A percentile compares a stretch with the other conserved stretches of the same genome.
phyloP scores from a whole-genome alignment of 2,113 vertebrate species.

The Cheirogaleus medius region DNA sequence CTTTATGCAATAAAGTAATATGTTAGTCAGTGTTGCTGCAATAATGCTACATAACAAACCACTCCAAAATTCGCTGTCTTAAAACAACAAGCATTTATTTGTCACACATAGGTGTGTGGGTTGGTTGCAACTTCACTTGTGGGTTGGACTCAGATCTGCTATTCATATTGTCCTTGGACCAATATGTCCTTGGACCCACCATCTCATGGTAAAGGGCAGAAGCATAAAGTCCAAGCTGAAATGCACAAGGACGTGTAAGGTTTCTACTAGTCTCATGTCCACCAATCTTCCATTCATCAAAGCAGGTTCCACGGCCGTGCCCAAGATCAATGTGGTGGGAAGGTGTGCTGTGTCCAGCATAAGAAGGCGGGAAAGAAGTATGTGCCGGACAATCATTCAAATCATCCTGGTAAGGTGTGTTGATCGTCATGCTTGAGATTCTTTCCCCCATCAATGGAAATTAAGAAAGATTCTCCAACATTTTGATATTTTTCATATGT shows the following conservation, averaged over 20 bases:
- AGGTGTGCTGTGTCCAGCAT: too few relatives aligned
- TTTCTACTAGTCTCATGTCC: neutral
- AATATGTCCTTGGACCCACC: too few relatives aligned
- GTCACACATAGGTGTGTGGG: neutral
- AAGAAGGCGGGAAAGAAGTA: neutral
- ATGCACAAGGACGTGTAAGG: neutral
- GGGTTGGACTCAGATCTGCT: neutral
- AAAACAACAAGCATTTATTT: neutral
- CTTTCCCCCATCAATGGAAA: neutral
- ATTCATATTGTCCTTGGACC: neutral
- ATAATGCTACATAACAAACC: neutral
- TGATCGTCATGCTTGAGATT: neutral
- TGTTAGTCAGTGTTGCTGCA: rapidly evolving
- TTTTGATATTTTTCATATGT: neutral
- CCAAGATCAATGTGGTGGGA: neutral
- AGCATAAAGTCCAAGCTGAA: neutral
- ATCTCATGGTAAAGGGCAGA: neutral
- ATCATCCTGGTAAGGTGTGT: neutral
- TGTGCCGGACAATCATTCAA: neutral
- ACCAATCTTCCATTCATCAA: neutral
- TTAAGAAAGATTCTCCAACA: neutral
- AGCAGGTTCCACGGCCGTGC: neutral
- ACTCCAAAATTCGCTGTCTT: neutral
- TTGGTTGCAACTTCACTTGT: neutral
- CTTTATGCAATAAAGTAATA: neutral